phyloP scores from a whole-genome alignment of 2,888 invertebrate species.

The Andrena trimmerana region DNA sequence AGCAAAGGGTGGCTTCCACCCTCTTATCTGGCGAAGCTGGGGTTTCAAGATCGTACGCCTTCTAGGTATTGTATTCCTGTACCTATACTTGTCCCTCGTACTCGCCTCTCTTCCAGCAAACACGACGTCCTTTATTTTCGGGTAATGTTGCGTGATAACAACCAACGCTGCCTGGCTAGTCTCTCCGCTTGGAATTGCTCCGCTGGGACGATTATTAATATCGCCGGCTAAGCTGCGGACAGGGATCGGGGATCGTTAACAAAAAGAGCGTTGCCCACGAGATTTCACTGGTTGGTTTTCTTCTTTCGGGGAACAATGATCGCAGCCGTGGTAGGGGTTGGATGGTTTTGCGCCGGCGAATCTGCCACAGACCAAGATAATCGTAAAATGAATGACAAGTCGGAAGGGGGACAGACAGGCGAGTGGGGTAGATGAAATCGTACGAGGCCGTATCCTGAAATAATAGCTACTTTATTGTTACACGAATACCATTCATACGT shows the following conservation, averaged over 20 bases:
- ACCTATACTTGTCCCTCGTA: constrained; percentile 30
- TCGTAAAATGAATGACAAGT: neutral
- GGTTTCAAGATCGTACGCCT: constrained; percentile 54
- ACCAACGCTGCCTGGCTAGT: constrained; percentile 60
- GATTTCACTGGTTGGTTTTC: constrained; percentile 29
- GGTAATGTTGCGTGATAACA: constrained; percentile 81
- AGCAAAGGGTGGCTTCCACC: constrained; percentile 31
- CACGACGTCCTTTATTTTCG: constrained; percentile 75
- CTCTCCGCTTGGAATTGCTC: constrained; percentile 58
- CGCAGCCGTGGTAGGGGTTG: too few relatives aligned
- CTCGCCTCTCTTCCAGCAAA: constrained; percentile 37
- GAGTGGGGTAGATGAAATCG: constrained; percentile 19
- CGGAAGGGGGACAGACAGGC: neutral
- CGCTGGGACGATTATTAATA: constrained; percentile 72
- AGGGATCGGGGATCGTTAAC: constrained; percentile 58
- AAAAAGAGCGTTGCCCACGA: constrained; percentile 10
- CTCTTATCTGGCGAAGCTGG: constrained; percentile 49
- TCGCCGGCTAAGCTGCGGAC: constrained; percentile 35
- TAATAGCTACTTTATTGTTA: constrained; percentile 69
- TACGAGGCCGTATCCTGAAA: constrained; percentile 61
- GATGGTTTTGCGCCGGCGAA: too few relatives aligned
- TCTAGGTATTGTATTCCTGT: constrained; percentile 56
- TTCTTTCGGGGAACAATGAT: constrained; percentile 3
- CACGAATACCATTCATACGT: constrained; percentile 70
- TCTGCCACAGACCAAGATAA: too few relatives aligned